These are phyloP conservation scores for Antrozous pallidus DNA, from an alignment of 2,797 vertebrate species.

Conservation along the genomic window DNA sequence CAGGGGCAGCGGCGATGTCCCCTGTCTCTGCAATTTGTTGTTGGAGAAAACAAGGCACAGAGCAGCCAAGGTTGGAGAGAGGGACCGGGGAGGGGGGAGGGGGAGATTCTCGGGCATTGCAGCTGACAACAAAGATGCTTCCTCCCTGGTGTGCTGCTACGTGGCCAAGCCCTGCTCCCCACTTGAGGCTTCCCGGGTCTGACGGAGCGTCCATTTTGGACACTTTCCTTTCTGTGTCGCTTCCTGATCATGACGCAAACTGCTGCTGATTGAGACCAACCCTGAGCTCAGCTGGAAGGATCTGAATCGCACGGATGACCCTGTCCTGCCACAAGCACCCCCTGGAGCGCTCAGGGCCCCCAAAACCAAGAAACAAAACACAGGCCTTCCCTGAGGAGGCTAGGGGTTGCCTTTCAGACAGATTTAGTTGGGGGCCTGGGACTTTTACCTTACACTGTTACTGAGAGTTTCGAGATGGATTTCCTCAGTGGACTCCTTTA, in stretches of 20 bases:
- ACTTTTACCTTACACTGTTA: slow-evolving; percentile 45
- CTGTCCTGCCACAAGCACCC: neutral
- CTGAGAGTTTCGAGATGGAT: slow-evolving; percentile 30
- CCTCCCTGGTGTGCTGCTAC: neutral
- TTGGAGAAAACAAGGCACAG: neutral
- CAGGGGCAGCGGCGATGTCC: neutral
- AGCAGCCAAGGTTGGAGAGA: neutral
- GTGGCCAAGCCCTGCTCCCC: neutral
- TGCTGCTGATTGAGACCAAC: neutral
- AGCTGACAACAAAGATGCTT: neutral
- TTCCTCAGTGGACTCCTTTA: slow-evolving; percentile 32
- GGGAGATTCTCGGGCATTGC: neutral
- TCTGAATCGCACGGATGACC: neutral
- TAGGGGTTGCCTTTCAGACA: slow-evolving; percentile 24
- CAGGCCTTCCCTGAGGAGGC: neutral
- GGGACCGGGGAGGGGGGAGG: neutral
- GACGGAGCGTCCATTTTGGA: neutral
- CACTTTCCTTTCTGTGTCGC: neutral
- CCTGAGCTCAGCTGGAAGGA: neutral
- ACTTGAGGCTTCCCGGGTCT: neutral
- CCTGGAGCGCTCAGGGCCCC: neutral
- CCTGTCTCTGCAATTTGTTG: neutral
- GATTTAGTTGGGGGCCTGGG: neutral
- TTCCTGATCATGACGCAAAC: neutral
- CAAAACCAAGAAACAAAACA: slow-evolving; percentile 34